Evolutionary conservation across 2,113 vertebrate species (phyloP).

Genomic region (Macaca fascicularis): T2T-MFA8v1.1 NC_088376.1:53770501-53771000

Average conservation of each 20-base stretch:
- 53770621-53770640: neutral
- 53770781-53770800: neutral
- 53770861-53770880: neutral
- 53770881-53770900: neutral
- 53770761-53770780: neutral
- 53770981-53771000: neutral
- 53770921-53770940: neutral
- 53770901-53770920: neutral
- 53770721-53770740: neutral
- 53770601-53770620: neutral
- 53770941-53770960: neutral
- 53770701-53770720: neutral
- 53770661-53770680: neutral
- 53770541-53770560: neutral
- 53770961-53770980: neutral
- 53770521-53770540: neutral
- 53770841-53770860: neutral
- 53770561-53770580: neutral
- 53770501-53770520: neutral
- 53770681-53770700: neutral
- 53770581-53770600: neutral
- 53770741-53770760: neutral
- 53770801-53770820: neutral
- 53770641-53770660: neutral
- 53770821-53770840: neutral